Percentiles rank a stretch among this genome's conserved stretches.
These are phyloP conservation scores for Epicampocera succincta DNA, from an alignment of 2,888 invertebrate species.

Conservation along the genomic window DNA sequence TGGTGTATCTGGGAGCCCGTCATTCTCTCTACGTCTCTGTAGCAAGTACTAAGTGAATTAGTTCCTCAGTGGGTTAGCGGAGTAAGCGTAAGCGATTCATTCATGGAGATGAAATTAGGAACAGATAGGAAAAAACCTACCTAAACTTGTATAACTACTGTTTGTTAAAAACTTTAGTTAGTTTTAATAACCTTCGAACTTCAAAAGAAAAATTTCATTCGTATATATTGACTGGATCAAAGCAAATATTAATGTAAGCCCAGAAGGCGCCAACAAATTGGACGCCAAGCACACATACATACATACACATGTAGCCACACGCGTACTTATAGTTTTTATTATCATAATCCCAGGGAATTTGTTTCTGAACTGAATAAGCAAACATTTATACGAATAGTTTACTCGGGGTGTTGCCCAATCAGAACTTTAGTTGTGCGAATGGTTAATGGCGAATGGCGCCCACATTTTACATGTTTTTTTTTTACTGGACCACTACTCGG, in stretches of 20 bases:
- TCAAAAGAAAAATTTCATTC: slow-evolving; percentile 34
- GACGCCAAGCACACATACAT: background rate
- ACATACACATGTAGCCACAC: background rate
- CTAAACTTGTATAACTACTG: slow-evolving; percentile 40
- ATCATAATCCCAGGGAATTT: no score
- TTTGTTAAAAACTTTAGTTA: slow-evolving; percentile 23
- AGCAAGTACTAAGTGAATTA: background rate
- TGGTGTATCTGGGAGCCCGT: no score
- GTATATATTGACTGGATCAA: slow-evolving; percentile 23
- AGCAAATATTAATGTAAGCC: slow-evolving; percentile 31
- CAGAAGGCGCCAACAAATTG: background rate
- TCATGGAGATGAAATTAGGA: slow-evolving; percentile 18
- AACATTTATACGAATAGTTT: no score
- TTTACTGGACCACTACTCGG: no score
- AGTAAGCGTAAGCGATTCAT: slow-evolving; percentile 6
- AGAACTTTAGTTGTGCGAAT: no score
- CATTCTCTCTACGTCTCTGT: background rate
- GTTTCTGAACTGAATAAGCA: no score
- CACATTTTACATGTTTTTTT: no score
- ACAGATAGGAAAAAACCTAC: slow-evolving; percentile 26
- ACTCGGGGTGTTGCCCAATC: no score
- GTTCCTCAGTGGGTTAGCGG: background rate
- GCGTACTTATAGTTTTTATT: no score
- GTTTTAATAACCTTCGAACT: slow-evolving; percentile 17
- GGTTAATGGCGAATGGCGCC: no score